A percentile compares a stretch with the other conserved stretches of the same genome.
Evolutionary conservation across 2,797 vertebrate genomes (phyloP).

Genomic region (Pangasius macronema): DNA sequence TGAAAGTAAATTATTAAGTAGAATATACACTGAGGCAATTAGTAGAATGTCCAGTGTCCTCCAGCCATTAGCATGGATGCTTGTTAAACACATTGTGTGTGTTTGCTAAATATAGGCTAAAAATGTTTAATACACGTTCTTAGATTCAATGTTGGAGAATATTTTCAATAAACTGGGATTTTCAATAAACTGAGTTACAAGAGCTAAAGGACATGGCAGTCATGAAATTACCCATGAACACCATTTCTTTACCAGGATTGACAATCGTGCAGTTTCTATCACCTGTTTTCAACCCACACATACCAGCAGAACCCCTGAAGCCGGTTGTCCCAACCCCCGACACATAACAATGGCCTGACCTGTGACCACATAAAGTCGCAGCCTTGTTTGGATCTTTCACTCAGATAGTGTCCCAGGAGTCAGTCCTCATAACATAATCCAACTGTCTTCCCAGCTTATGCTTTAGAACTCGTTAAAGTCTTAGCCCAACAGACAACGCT

Average conservation of each 20-base stretch:
- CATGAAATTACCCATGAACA: neutral
- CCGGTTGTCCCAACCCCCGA: conserved; percentile 29
- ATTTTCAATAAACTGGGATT: neutral
- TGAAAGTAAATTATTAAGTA: neutral
- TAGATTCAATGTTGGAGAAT: neutral
- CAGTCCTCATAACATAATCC: neutral
- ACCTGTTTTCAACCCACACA: conserved; percentile 41
- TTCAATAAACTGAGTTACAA: neutral
- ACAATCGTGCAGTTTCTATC: conserved; percentile 3
- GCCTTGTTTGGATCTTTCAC: conserved; percentile 39
- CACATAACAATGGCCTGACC: conserved; percentile 44
- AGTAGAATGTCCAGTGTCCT: neutral
- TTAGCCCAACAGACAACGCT: neutral
- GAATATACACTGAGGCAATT: neutral
- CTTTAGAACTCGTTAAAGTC: conserved; percentile 19
- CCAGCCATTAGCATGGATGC: neutral
- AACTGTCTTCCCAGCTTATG: conserved; percentile 16
- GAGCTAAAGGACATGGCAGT: neutral
- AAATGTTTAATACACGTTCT: neutral
- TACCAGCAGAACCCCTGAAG: conserved; percentile 40
- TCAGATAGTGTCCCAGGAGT: neutral
- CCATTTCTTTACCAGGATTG: conserved; percentile 6
- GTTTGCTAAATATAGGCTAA: neutral
- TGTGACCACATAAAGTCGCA: conserved; percentile 22
- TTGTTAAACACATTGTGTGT: neutral